A percentile compares a stretch with the other conserved stretches of the same genome.
phyloP scores from a whole-genome alignment of 2,888 invertebrate genomes.

The Pseudeuparius sepicola region DNA sequence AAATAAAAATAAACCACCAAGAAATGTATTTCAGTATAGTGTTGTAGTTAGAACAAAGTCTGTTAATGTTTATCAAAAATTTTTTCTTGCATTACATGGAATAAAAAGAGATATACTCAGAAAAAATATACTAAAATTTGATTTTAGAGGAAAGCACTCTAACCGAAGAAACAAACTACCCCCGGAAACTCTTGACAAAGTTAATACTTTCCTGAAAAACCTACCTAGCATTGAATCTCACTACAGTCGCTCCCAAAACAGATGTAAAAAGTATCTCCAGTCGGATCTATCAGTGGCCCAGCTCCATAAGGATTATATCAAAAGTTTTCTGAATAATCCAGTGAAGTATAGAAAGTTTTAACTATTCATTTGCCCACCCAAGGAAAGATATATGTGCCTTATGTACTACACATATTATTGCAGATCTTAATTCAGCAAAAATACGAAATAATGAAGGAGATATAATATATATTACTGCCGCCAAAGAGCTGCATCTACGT shows the following conservation, averaged over 20 bases:
- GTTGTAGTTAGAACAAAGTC: slow-evolving; percentile 1
- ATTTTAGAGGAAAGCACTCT: slow-evolving; percentile 5
- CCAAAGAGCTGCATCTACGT: slow-evolving; percentile 5
- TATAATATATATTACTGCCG: not conserved
- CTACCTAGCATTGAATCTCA: slow-evolving; percentile 4
- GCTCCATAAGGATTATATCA: slow-evolving; percentile 2
- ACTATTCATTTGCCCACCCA: slow-evolving; percentile 7
- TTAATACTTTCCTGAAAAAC: slow-evolving; percentile 4
- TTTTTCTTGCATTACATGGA: slow-evolving; percentile 4
- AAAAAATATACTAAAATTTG: slow-evolving; percentile 4
- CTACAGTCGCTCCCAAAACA: slow-evolving; percentile 5
- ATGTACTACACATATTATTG: slow-evolving; percentile 1
- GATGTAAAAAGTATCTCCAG: not conserved
- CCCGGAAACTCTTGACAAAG: not conserved
- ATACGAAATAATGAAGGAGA: too few relatives aligned
- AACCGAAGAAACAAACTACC: slow-evolving; percentile 1
- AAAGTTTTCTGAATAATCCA: not conserved
- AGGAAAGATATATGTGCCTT: slow-evolving; percentile 4
- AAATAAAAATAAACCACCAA: slow-evolving; percentile 3
- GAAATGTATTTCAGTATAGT: slow-evolving; percentile 5
- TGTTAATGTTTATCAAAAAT: slow-evolving; percentile 3
- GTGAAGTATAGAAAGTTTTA: slow-evolving; percentile 5
- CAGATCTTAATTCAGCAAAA: slow-evolving; percentile 7
- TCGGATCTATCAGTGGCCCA: slow-evolving; percentile 2
- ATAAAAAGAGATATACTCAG: slow-evolving; percentile 6